Conservation (phyloP, 2,888 invertebrate species). For the Drosophila anomalata region DNA sequence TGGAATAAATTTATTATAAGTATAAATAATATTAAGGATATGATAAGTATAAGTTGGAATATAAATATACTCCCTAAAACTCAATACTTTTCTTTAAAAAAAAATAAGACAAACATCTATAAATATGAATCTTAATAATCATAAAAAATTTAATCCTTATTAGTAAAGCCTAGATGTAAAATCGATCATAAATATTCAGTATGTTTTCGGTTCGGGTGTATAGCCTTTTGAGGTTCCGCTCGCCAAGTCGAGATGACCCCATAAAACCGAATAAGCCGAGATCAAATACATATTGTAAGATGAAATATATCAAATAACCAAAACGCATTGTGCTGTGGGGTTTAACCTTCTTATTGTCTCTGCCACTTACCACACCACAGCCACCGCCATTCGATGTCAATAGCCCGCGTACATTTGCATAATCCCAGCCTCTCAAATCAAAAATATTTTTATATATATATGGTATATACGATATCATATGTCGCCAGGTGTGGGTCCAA, state of each 20-base stretch:
- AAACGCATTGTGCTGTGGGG: slow-evolving; percentile 45
- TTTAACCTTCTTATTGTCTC: slow-evolving; percentile 71
- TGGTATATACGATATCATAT: slow-evolving; percentile 24
- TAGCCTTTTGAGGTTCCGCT: slow-evolving; percentile 22
- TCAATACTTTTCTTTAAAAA: background rate
- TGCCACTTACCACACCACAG: slow-evolving; percentile 69
- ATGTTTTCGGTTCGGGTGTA: background rate
- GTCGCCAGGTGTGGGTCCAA: slow-evolving; percentile 17
- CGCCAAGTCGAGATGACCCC: slow-evolving; percentile 30
- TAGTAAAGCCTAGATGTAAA: background rate
- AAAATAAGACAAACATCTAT: background rate
- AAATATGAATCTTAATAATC: background rate
- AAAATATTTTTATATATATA: background rate
- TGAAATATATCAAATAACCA: slow-evolving; percentile 36
- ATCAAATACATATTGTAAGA: slow-evolving; percentile 37
- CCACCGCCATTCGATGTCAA: slow-evolving; percentile 24
- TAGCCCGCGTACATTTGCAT: slow-evolving; percentile 41
- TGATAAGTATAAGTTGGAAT: too few relatives aligned
- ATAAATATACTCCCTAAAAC: too few relatives aligned
- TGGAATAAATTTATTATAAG: background rate
- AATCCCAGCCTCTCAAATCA: slow-evolving; percentile 38
- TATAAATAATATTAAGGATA: background rate
- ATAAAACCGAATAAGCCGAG: slow-evolving; percentile 33
- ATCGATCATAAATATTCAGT: background rate
- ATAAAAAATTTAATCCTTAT: background rate